Conservation (phyloP, 2,113 vertebrate species). For the Ctenodactylus gundi region DNA sequence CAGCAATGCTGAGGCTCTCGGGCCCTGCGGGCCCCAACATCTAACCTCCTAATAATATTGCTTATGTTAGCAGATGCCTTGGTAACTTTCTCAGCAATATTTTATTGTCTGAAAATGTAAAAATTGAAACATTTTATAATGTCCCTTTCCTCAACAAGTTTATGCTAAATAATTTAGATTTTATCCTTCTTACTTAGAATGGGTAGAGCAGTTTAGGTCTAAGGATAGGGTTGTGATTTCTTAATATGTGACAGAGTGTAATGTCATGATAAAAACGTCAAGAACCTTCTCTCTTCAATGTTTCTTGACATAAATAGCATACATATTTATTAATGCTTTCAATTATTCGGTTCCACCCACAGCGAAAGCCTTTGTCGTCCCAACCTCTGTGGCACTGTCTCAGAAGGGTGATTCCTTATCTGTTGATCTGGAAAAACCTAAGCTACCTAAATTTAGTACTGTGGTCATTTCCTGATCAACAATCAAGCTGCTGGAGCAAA, state of each 20-base stretch:
- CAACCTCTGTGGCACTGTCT: background rate
- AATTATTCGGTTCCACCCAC: constrained; percentile 62
- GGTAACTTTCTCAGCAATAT: background rate
- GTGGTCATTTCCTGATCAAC: constrained; percentile 72
- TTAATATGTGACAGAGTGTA: background rate
- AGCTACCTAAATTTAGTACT: constrained; percentile 67
- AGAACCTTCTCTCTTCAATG: constrained; percentile 19
- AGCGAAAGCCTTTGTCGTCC: constrained; percentile 43
- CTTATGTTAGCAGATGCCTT: constrained; percentile 35
- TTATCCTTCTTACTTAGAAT: background rate
- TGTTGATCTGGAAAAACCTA: constrained; percentile 53
- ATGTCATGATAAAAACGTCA: background rate
- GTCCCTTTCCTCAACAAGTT: constrained; percentile 41
- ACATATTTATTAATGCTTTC: constrained; percentile 72
- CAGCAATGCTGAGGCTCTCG: no score
- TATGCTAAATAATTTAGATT: constrained; percentile 8
- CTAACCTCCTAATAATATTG: no score
- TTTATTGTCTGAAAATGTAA: constrained; percentile 55
- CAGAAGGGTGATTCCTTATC: background rate
- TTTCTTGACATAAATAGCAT: constrained; percentile 61
- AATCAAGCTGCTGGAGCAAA: constrained; percentile 73
- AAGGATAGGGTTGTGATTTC: constrained; percentile 36
- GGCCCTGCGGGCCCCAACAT: no score
- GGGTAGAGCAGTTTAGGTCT: constrained; percentile 18
- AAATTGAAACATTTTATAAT: constrained; percentile 29